A percentile compares a stretch with the other conserved stretches of the same genome.
Evolutionary conservation across 2,113 vertebrate species (phyloP).

Genomic region (Notothenia coriiceps): DNA sequence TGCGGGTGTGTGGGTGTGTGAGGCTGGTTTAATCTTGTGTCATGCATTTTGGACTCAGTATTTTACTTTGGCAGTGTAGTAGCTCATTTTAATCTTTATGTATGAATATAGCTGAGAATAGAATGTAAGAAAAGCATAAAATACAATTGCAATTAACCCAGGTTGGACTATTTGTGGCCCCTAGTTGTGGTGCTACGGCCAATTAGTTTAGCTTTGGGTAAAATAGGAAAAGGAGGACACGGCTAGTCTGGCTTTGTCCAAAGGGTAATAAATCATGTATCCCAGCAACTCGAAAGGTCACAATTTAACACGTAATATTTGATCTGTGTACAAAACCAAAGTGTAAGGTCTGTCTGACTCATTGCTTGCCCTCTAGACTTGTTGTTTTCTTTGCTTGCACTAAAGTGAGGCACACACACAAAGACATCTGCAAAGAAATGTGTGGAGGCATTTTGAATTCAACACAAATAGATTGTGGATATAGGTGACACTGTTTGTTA

Average conservation of each 20-base stretch:
- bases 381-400: background rate
- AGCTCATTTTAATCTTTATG: constrained; percentile 38
- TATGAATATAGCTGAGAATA: constrained; percentile 17
- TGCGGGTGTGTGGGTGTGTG: constrained; percentile 11
- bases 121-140: background rate
- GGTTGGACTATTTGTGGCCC: no score
- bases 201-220: background rate
- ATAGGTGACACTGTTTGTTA: background rate
- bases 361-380: background rate
- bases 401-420: background rate
- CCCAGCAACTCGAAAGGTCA: background rate
- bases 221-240: background rate
- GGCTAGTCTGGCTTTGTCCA: background rate
- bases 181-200: background rate
- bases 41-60: constrained; percentile 51
- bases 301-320: background rate
- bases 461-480: background rate
- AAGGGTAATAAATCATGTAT: background rate
- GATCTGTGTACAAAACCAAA: background rate
- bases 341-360: background rate
- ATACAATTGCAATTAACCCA: background rate
- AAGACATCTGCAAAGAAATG: background rate
- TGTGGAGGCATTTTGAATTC: background rate
- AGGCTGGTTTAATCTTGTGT: constrained; percentile 57
- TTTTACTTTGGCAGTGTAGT: constrained; percentile 38